These are phyloP conservation scores for Donacobius atricapilla DNA, from an alignment of 2,113 vertebrate species.

Conservation along the genomic window DNA sequence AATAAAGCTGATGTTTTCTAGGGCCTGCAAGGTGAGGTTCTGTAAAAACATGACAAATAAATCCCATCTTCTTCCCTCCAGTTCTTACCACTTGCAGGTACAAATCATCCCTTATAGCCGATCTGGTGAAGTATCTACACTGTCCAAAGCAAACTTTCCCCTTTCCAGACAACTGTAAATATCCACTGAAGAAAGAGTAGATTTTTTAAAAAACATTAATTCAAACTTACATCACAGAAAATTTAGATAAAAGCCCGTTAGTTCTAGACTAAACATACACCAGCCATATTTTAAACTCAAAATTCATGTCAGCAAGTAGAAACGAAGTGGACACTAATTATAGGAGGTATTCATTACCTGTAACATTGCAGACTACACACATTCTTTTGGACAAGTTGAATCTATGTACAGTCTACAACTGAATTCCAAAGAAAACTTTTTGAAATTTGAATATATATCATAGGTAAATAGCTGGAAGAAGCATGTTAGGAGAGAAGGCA, in stretches of 20 bases:
- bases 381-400: background rate
- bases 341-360: background rate
- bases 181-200: background rate
- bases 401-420: background rate
- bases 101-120: background rate
- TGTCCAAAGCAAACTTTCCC: constrained; percentile 7
- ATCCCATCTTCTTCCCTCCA: background rate
- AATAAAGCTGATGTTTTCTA: background rate
- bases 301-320: constrained; percentile 29
- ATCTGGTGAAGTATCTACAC: background rate
- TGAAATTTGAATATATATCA: background rate
- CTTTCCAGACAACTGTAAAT: constrained; percentile 27
- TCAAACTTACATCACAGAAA: constrained; percentile 46
- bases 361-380: background rate
- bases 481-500: background rate
- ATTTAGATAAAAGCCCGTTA: constrained; percentile 33
- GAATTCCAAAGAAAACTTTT: background rate
- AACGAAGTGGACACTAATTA: constrained; percentile 24
- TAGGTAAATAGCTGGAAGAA: background rate
- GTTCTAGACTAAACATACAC: constrained; percentile 38
- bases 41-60: background rate
- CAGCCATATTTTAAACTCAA: constrained; percentile 31
- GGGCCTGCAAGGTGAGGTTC: background rate
- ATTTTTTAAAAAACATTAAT: background rate
- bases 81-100: background rate